Percentiles rank a stretch among this genome's conserved stretches.
Conservation (phyloP, 2,888 invertebrate species). For the Himalopsyche anomala region DNA sequence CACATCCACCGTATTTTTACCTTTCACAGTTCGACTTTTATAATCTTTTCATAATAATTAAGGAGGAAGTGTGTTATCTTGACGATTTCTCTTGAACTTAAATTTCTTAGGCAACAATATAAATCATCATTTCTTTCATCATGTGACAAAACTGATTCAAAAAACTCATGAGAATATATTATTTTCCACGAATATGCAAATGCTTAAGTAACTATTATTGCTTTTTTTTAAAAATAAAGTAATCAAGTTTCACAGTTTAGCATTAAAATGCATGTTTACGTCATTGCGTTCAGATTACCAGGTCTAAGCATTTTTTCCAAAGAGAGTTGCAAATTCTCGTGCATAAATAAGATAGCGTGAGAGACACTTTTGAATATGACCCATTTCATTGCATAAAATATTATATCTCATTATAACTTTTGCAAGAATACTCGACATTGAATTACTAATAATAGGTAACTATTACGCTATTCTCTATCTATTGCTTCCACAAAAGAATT, state of each 20-base stretch:
- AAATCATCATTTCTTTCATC: too few relatives aligned
- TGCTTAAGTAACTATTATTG: not conserved
- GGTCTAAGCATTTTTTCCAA: not conserved
- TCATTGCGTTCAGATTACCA: slow-evolving; percentile 1
- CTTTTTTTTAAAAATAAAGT: not conserved
- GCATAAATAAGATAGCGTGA: slow-evolving; percentile 24
- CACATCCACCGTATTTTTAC: too few relatives aligned
- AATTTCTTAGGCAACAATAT: too few relatives aligned
- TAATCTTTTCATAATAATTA: too few relatives aligned
- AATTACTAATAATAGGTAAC: not conserved
- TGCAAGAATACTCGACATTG: not conserved
- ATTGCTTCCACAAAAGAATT: not conserved
- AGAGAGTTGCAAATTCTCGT: slow-evolving; percentile 2
- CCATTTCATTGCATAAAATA: not conserved
- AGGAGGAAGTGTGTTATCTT: too few relatives aligned
- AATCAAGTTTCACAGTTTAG: not conserved
- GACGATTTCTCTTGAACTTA: too few relatives aligned
- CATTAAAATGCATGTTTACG: not conserved
- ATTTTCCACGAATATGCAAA: slow-evolving; percentile 1
- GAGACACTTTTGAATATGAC: slow-evolving; percentile 3
- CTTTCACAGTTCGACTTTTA: too few relatives aligned
- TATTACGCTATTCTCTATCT: not conserved
- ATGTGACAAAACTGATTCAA: too few relatives aligned
- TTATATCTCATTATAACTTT: not conserved
- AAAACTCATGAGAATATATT: not conserved